These are phyloP conservation scores for Papilio gigon DNA, from an alignment of 2,888 invertebrate genomes.

Conservation along the genomic window DNA sequence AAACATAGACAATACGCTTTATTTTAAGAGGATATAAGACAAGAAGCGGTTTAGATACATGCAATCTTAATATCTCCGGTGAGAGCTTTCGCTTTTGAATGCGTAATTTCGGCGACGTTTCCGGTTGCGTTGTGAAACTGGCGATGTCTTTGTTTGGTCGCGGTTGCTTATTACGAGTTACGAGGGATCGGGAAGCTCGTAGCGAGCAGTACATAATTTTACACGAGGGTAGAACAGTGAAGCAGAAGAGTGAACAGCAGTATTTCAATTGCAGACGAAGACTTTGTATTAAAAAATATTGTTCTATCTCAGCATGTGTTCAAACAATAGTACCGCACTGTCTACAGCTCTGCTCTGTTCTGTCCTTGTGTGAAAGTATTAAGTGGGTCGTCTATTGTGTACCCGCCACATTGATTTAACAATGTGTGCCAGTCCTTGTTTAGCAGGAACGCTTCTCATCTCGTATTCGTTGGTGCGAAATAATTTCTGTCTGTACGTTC, in stretches of 20 bases:
- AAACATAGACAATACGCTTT: background rate
- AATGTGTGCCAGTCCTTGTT: slow-evolving; percentile 73
- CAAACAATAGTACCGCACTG: background rate
- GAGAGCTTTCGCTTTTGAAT: slow-evolving; percentile 55
- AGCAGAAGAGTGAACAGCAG: background rate
- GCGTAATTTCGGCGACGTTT: slow-evolving; percentile 68
- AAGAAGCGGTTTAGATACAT: slow-evolving; percentile 5
- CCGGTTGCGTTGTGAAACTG: slow-evolving; percentile 62
- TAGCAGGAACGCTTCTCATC: slow-evolving; percentile 57
- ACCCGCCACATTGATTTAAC: slow-evolving; percentile 58
- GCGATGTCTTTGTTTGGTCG: slow-evolving; percentile 74
- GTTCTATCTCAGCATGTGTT: background rate
- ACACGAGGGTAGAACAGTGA: background rate
- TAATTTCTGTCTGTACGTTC: background rate
- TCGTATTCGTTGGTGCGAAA: slow-evolving; percentile 62
- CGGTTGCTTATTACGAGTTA: slow-evolving; percentile 75
- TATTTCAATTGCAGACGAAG: background rate
- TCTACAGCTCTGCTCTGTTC: background rate
- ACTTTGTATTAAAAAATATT: background rate
- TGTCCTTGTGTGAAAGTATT: slow-evolving; percentile 46
- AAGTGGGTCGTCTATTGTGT: slow-evolving; percentile 72
- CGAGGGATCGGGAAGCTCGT: slow-evolving; percentile 70
- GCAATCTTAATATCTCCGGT: slow-evolving; percentile 6
- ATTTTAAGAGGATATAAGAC: background rate
- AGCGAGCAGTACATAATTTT: slow-evolving; percentile 69